Percentiles rank a stretch among this genome's conserved stretches.
phyloP scores from a whole-genome alignment of 2,113 vertebrate genomes.

The Psilopogon haemacephalus region DNA sequence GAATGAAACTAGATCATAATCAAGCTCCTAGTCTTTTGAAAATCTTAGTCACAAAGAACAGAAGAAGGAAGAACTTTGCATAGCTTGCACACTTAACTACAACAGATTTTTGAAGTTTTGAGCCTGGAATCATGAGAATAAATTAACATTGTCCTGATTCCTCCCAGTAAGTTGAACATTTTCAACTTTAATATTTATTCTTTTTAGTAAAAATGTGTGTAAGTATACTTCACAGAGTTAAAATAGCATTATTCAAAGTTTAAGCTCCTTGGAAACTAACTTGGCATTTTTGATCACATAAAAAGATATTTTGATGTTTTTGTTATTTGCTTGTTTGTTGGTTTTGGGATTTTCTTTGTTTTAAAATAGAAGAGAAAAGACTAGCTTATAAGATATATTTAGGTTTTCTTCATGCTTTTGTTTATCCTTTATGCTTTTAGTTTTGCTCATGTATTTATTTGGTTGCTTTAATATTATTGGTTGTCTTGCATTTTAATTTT shows the following conservation, averaged over 20 bases:
- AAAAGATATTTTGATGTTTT: neutral
- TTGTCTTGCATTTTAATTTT: neutral
- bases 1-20: neutral
- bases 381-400: neutral
- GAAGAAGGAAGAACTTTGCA: neutral
- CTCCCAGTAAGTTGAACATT: neutral
- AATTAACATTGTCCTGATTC: neutral
- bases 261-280: neutral
- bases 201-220: slow-evolving; percentile 26
- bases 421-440: neutral
- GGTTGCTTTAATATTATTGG: neutral
- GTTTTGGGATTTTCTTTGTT: neutral
- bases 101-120: neutral
- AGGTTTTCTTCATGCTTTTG: neutral
- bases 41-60: neutral
- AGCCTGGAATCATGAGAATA: neutral
- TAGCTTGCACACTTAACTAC: neutral
- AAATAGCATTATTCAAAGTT: neutral
- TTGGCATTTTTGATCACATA: neutral
- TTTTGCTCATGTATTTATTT: no score
- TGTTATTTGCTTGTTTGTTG: no score
- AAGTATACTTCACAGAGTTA: neutral
- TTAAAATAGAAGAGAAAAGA: neutral
- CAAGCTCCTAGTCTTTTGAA: neutral
- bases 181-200: slow-evolving; percentile 32